phyloP scores from a whole-genome alignment of 2,888 invertebrate genomes.

The Dynastes hyllus region DNA sequence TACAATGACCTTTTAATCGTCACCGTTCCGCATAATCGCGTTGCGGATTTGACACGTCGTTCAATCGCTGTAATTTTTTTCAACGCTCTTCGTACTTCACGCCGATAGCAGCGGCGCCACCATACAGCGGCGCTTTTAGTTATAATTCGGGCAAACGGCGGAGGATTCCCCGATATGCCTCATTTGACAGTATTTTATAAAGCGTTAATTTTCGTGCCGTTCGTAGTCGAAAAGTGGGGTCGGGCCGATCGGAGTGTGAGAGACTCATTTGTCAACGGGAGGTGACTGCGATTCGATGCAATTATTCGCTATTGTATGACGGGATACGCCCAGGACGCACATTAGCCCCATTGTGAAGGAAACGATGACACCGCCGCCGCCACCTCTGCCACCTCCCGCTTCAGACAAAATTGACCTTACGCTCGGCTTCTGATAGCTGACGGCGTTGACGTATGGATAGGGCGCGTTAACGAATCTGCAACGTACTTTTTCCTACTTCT shows the following conservation, averaged over 20 bases:
- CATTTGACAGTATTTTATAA: slow-evolving; percentile 60
- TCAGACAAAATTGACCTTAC: slow-evolving; percentile 33
- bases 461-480: slow-evolving; percentile 5
- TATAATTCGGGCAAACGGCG: slow-evolving; percentile 7
- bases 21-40: too few relatives aligned
- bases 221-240: not conserved
- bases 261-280: slow-evolving; percentile 62
- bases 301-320: slow-evolving; percentile 65
- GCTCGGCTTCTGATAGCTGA: slow-evolving; percentile 4
- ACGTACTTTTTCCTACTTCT: not conserved
- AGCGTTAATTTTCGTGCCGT: slow-evolving; percentile 61
- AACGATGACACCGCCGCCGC: slow-evolving; percentile 49
- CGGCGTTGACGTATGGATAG: slow-evolving; percentile 13
- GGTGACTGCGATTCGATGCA: slow-evolving; percentile 63
- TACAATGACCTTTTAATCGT: too few relatives aligned
- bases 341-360: slow-evolving; percentile 64
- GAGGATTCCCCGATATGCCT: slow-evolving; percentile 50
- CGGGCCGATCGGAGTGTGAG: not conserved
- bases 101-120: too few relatives aligned
- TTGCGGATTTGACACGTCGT: too few relatives aligned
- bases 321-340: slow-evolving; percentile 61
- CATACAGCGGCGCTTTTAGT: not conserved
- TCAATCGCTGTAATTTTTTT: too few relatives aligned
- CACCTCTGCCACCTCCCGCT: not conserved
- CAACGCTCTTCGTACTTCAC: too few relatives aligned